phyloP scores from a whole-genome alignment of 1,140 invertebrate species.

The Pemphigus obesinymphae region DNA sequence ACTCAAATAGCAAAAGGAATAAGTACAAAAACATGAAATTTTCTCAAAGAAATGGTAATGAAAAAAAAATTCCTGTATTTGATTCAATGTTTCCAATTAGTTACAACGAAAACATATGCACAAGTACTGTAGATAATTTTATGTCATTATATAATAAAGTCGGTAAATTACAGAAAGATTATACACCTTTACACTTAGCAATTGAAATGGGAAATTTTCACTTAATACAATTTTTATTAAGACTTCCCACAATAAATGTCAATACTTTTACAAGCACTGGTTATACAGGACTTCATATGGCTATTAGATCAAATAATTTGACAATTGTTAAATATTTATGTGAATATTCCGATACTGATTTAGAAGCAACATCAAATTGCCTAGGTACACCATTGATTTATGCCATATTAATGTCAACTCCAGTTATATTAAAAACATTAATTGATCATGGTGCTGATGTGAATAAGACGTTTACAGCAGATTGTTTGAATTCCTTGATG shows the following conservation, averaged over 20 bases:
- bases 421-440: constrained; percentile 18
- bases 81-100: constrained; percentile 33
- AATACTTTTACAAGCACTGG: constrained; percentile 17
- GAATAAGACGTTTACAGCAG: constrained; percentile 34
- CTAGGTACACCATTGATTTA: constrained; percentile 26
- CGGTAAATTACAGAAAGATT: constrained; percentile 30
- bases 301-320: constrained; percentile 12
- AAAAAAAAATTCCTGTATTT: not conserved
- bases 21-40: constrained; percentile 6
- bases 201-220: constrained; percentile 35
- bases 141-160: constrained; percentile 32
- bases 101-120: not conserved
- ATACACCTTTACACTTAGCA: constrained; percentile 22
- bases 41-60: not conserved
- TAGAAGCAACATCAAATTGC: constrained; percentile 2
- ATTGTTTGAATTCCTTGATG: constrained; percentile 26
- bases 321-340: constrained; percentile 33
- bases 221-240: constrained; percentile 31
- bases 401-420: constrained; percentile 21
- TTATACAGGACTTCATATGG: constrained; percentile 23
- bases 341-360: constrained; percentile 13
- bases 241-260: constrained; percentile 24
- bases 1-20: not conserved
- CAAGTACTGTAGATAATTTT: constrained; percentile 19
- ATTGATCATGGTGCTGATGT: constrained; percentile 24